A percentile compares a stretch with the other conserved stretches of the same genome.
Conservation (phyloP, 2,113 vertebrate species). For the Paracanthobrama guichenoti region DNA sequence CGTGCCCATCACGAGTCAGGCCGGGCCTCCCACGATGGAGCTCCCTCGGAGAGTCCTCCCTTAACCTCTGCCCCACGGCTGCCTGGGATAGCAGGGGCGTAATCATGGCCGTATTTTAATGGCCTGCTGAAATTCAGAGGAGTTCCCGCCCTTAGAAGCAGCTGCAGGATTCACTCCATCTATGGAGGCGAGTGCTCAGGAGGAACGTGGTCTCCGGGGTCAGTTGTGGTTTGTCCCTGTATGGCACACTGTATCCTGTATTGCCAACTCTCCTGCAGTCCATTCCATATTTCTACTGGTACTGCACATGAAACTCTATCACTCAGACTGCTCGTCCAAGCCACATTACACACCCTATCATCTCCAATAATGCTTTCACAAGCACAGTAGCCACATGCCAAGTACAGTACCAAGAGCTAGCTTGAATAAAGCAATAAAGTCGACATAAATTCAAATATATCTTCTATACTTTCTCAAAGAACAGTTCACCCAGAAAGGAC, state of each 20-base stretch:
- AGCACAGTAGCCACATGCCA: neutral
- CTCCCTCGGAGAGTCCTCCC: conserved; percentile 41
- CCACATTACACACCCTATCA: neutral
- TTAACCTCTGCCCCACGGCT: conserved; percentile 34
- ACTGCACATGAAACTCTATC: neutral
- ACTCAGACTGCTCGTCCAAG: neutral
- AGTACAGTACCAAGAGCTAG: neutral
- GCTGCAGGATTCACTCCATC: conserved; percentile 5
- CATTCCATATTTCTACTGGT: neutral
- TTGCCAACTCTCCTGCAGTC: neutral
- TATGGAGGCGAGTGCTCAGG: conserved; percentile 1
- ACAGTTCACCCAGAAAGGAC: neutral
- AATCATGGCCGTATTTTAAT: conserved; percentile 16
- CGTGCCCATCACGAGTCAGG: conserved; percentile 56
- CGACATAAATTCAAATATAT: neutral
- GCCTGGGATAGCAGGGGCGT: conserved; percentile 53
- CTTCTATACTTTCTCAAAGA: neutral
- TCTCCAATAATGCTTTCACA: neutral
- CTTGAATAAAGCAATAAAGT: neutral
- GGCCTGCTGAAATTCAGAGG: conserved; percentile 13
- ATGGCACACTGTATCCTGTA: conserved; percentile 18
- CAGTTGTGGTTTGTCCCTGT: conserved; percentile 7
- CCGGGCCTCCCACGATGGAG: conserved; percentile 48
- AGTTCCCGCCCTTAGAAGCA: conserved; percentile 20
- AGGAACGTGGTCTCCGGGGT: neutral